Base-by-base conservation (phyloP, 2,797 vertebrate species). In the Crypturellus tataupa region DNA sequence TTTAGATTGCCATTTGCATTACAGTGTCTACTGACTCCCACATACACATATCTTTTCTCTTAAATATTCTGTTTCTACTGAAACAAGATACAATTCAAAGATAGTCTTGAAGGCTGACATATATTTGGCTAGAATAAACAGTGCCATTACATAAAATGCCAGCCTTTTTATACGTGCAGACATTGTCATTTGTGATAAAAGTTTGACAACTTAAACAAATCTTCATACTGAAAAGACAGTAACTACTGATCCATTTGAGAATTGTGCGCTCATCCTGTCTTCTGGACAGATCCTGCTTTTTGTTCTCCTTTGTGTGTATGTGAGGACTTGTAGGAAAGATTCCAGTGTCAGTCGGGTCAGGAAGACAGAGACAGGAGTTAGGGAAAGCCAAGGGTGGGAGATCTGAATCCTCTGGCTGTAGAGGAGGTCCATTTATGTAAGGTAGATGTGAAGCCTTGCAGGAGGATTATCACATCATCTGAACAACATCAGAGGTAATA, bases 41-140 rank as follows among this genome's bases (percentile, higher is more conserved):
- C 91, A 86, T 76, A 71, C 2, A 3, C 44, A 12, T 82, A 20
- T 88, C 70, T 91, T 88, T 90, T 95, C 46, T 85, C 42, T 87
- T 82, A 55, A 81, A 65, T 89, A 35, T 91, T 87, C 78, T 95
- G n/a, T 58, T 78, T 91, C 58, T 42, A 86, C 55, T 89, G 87
- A 90, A 96, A 91, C 47, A 90, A 92, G 78, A 89, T 82, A 44
- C 62, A 87, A 95, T 83, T 93, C 60, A 94, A 96, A 96, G 96
- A 69, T 83, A 87, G 31, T 85, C 90, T 90, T 94, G 55, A 62
- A 93, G 90, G 84, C 62, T 86, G 78, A 76, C 94, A 93, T 65
- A 29, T 92, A 95, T 94, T 97, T 97, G 94, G 87, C 80, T 90
- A 93, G 89, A 44, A 63, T 76, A 96, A 94, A 77, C 59, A 82